A percentile compares a stretch with the other conserved stretches of the same genome.
Evolutionary conservation across 2,888 invertebrate genomes (phyloP).

Genomic region (Cerceris ruficornis): DNA sequence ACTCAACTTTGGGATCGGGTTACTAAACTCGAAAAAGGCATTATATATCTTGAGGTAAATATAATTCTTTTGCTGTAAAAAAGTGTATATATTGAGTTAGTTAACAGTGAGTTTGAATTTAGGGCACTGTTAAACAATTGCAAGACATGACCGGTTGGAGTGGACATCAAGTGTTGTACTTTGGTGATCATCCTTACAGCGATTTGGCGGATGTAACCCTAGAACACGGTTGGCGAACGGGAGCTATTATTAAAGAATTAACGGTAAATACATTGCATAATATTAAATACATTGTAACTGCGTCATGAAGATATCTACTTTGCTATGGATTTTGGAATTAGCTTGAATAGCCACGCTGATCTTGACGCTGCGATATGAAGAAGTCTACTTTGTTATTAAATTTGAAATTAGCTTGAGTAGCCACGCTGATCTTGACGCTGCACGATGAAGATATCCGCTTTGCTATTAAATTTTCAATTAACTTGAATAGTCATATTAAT

Average conservation of each 20-base stretch:
- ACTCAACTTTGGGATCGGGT: conserved; percentile 97
- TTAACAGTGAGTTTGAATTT: conserved; percentile 58
- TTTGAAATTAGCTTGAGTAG: no score
- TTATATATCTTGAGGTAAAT: conserved; percentile 94
- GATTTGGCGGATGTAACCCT: conserved; percentile 98
- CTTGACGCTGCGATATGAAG: no score
- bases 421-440: no score
- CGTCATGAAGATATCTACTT: no score
- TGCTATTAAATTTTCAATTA: no score
- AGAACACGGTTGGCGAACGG: conserved; percentile 98
- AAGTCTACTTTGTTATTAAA: no score
- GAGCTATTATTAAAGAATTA: conserved; percentile 97
- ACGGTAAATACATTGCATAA: conserved; percentile 84
- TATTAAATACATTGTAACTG: not conserved
- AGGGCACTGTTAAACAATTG: conserved; percentile 96
- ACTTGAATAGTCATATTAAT: no score
- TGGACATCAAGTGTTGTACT: conserved; percentile 96
- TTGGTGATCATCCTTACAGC: conserved; percentile 98
- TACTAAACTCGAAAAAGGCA: conserved; percentile 91
- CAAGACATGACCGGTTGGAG: conserved; percentile 96
- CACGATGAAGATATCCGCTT: no score
- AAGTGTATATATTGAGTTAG: not conserved
- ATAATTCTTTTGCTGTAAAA: not conserved
- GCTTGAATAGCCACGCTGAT: no score
- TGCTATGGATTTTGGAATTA: no score